Conservation (phyloP, 2,888 invertebrate species). For the Colostygia pectinataria region DNA sequence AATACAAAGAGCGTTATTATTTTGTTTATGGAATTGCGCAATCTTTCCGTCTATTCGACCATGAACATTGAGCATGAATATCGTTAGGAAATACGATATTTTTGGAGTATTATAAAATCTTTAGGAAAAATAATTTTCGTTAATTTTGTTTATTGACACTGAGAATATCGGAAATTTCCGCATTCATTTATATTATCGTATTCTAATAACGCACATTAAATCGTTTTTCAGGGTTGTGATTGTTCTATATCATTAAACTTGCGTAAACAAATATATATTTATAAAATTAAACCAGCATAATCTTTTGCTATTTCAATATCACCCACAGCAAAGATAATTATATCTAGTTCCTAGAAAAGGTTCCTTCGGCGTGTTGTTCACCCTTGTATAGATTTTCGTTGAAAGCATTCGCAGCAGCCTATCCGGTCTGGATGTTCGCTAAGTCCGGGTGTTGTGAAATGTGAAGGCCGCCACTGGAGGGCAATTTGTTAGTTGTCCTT, state of each 20-base stretch:
- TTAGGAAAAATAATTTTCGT: conserved; percentile 42
- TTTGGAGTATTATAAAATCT: conserved; percentile 35
- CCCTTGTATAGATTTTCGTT: conserved; percentile 23
- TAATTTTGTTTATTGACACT: conserved; percentile 44
- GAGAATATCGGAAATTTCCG: conserved; percentile 47
- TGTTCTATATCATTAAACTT: conserved; percentile 13
- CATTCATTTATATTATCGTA: conserved; percentile 27
- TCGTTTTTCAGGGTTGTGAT: conserved; percentile 24
- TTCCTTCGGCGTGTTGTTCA: too few species aligned
- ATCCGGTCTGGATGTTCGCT: conserved; percentile 69
- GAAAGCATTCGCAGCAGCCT: conserved; percentile 34
- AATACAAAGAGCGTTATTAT: too few species aligned
- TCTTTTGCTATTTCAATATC: too few species aligned
- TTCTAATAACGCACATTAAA: conserved; percentile 24
- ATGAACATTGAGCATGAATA: conserved; percentile 7
- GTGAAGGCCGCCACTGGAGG: conserved; percentile 76
- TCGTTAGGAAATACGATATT: conserved; percentile 3
- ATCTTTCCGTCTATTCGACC: conserved; percentile 36
- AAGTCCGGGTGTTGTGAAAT: conserved; percentile 81
- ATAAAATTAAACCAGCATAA: neutral
- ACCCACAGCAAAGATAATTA: too few species aligned
- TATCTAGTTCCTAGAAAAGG: too few species aligned
- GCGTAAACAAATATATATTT: neutral
- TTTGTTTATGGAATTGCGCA: conserved; percentile 36
- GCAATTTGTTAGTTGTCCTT: conserved; percentile 65